phyloP scores from a whole-genome alignment of 2,113 vertebrate species.

The Cyprinus carpio region DNA sequence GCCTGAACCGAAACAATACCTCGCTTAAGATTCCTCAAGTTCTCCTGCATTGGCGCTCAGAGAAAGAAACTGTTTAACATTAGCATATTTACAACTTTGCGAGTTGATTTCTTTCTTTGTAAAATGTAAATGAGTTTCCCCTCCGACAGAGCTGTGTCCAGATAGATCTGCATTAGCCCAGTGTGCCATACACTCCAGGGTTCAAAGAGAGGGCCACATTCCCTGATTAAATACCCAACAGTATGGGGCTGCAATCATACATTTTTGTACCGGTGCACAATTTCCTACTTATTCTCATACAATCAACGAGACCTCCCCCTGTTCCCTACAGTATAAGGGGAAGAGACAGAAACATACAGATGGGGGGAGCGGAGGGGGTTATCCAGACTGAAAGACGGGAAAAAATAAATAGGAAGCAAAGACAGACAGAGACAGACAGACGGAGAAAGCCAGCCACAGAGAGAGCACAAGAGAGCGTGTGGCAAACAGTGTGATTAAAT shows the following conservation, averaged over 20 bases:
- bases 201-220: conserved; percentile 32
- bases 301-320: conserved; percentile 54
- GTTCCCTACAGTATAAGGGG: conserved; percentile 57
- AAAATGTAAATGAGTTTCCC: conserved; percentile 55
- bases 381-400: conserved; percentile 3
- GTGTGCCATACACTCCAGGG: conserved; percentile 43
- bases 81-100: conserved; percentile 56
- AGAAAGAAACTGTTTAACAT: conserved; percentile 45
- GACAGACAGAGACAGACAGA: conserved; percentile 63
- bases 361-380: background rate
- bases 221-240: conserved; percentile 55
- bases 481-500: conserved; percentile 77
- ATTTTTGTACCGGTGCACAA: conserved; percentile 61
- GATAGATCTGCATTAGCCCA: conserved; percentile 45
- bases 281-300: conserved; percentile 66
- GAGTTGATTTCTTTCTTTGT: conserved; percentile 56
- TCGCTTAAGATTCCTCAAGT: background rate
- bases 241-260: conserved; percentile 45
- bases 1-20: background rate
- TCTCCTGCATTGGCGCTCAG: background rate
- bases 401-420: conserved; percentile 29
- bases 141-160: conserved; percentile 45
- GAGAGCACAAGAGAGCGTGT: conserved; percentile 57
- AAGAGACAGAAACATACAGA: conserved; percentile 30
- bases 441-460: conserved; percentile 36